A percentile compares a stretch with the other conserved stretches of the same genome.
Conservation (phyloP, 2,113 vertebrate species). For the Apeltes quadracus region DNA sequence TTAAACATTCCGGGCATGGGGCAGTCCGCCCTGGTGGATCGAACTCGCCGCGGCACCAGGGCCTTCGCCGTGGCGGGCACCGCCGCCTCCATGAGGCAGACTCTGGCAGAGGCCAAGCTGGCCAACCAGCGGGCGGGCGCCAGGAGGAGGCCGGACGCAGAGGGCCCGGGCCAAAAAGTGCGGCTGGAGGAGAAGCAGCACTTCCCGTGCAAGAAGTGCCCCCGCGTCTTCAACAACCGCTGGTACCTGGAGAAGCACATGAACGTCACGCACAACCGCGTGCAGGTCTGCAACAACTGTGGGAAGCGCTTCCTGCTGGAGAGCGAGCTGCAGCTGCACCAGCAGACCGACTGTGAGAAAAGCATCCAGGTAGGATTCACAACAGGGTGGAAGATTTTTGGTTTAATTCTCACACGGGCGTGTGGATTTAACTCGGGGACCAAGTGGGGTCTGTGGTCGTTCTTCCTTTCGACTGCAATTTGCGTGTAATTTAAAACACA, state of each 20-base stretch:
- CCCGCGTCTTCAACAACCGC: constrained; percentile 95
- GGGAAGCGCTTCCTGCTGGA: constrained; percentile 95
- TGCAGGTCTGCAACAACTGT: constrained; percentile 95
- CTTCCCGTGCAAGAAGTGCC: constrained; percentile 94
- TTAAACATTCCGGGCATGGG: constrained; percentile 77
- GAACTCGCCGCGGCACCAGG: constrained; percentile 73
- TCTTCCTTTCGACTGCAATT: background rate
- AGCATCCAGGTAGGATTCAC: constrained; percentile 88
- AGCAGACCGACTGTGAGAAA: constrained; percentile 96
- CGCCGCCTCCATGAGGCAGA: constrained; percentile 81
- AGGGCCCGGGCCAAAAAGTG: constrained; percentile 87
- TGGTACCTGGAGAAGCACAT: constrained; percentile 99
- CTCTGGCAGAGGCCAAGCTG: constrained; percentile 68
- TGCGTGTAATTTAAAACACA: no score
- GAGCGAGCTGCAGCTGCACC: constrained; percentile 93
- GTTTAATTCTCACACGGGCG: background rate
- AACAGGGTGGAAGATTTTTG: background rate
- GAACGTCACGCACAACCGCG: constrained; percentile 96
- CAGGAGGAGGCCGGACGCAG: constrained; percentile 83
- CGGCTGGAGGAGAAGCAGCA: constrained; percentile 95
- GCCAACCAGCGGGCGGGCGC: constrained; percentile 75
- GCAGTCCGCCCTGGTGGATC: constrained; percentile 71
- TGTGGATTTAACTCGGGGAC: background rate
- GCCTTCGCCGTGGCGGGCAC: constrained; percentile 72
- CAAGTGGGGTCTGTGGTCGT: background rate